Percentiles rank a stretch among this genome's conserved stretches.
These are phyloP conservation scores for Cantharis rufa DNA, from an alignment of 2,888 invertebrate species.

Conservation along the genomic window DNA sequence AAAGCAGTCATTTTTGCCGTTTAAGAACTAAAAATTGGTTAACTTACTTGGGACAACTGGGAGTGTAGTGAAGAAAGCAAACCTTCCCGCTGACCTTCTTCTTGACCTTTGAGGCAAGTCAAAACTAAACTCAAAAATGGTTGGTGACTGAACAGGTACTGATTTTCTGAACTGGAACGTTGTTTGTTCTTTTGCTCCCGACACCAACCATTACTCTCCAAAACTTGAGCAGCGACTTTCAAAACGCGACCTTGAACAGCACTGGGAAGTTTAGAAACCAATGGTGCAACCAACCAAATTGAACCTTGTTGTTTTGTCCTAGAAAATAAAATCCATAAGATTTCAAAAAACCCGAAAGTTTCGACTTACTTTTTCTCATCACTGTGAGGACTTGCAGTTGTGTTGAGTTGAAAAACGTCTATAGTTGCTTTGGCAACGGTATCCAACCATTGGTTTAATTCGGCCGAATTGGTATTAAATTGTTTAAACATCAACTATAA, in stretches of 20 bases:
- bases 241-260: slow-evolving; percentile 90
- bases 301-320: slow-evolving; percentile 61
- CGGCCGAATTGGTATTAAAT: slow-evolving; percentile 72
- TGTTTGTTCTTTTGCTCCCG: slow-evolving; percentile 58
- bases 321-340: neutral
- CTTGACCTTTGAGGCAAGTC: slow-evolving; percentile 93
- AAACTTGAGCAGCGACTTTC: slow-evolving; percentile 88
- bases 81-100: slow-evolving; percentile 88
- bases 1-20: slow-evolving; percentile 16
- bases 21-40: neutral
- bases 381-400: slow-evolving; percentile 54
- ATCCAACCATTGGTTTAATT: slow-evolving; percentile 88
- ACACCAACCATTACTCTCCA: slow-evolving; percentile 75
- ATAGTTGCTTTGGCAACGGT: slow-evolving; percentile 93
- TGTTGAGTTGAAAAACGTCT: slow-evolving; percentile 86
- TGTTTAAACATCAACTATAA: slow-evolving; percentile 95
- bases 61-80: slow-evolving; percentile 87
- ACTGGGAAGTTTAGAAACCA: slow-evolving; percentile 89
- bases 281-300: slow-evolving; percentile 95
- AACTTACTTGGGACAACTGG: slow-evolving; percentile 82
- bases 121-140: slow-evolving; percentile 93
- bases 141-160: slow-evolving; percentile 74
- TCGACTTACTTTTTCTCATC: slow-evolving; percentile 50
- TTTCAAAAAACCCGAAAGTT: neutral
- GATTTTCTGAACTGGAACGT: slow-evolving; percentile 46